Conservation (phyloP, 2,113 vertebrate species). For the Ictalurus furcatus region DNA sequence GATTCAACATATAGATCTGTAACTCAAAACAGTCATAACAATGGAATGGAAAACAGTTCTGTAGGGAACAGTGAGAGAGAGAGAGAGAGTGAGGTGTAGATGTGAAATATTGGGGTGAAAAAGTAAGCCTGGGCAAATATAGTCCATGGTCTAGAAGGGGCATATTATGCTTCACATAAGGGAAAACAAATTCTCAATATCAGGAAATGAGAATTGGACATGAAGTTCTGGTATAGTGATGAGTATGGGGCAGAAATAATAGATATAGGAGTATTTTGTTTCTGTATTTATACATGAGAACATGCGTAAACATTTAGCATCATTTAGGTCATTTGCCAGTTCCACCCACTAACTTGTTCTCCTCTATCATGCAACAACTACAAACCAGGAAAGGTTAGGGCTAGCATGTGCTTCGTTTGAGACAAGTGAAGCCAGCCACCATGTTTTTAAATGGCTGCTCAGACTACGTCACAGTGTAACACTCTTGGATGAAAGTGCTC, state of each 20-base stretch:
- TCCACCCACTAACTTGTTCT: background rate
- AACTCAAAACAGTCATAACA: conserved; percentile 28
- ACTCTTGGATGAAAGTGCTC: background rate
- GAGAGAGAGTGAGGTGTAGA: background rate
- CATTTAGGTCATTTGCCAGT: background rate
- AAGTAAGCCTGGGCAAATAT: background rate
- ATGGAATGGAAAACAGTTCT: conserved; percentile 48
- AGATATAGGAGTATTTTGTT: background rate
- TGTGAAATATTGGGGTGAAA: conserved; percentile 37
- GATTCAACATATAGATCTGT: conserved; percentile 4
- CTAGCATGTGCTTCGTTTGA: too few species aligned
- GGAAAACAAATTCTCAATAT: background rate
- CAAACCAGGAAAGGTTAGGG: too few species aligned
- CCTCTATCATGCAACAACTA: background rate
- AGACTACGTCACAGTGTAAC: background rate
- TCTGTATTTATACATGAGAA: background rate
- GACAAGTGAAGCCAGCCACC: too few species aligned
- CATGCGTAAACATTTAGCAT: background rate
- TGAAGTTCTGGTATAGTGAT: background rate
- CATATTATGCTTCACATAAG: background rate
- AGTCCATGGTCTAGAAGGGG: background rate
- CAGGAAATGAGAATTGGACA: background rate
- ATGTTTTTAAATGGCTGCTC: background rate
- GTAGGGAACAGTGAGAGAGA: conserved; percentile 16
- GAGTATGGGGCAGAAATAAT: background rate